A percentile compares a stretch with the other conserved stretches of the same genome.
phyloP scores from a whole-genome alignment of 2,113 vertebrate genomes.

The Solea senegalensis region DNA sequence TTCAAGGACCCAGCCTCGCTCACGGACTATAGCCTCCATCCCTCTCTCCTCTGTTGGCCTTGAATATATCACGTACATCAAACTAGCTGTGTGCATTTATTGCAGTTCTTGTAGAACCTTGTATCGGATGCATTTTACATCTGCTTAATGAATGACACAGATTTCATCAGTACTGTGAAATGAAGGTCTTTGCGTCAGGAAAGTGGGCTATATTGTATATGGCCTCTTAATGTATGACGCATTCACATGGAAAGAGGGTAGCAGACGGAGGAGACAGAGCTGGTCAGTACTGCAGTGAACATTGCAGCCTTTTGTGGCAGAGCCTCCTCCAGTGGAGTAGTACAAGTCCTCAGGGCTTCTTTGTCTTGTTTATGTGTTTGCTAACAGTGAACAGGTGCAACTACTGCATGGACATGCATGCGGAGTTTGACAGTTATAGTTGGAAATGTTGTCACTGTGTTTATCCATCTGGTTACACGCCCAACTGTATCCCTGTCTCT shows the following conservation, averaged over 20 bases:
- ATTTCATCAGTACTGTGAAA: constrained; percentile 14
- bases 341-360: constrained; percentile 26
- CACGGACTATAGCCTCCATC: constrained; percentile 11
- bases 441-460: constrained; percentile 27
- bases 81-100: constrained; percentile 23
- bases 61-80: constrained; percentile 28
- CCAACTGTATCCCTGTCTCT: constrained; percentile 40
- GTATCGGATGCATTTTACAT: constrained; percentile 15
- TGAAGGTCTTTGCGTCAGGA: constrained; percentile 9
- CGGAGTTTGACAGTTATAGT: constrained; percentile 33
- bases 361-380: constrained; percentile 3
- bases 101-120: constrained; percentile 1
- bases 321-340: constrained; percentile 33
- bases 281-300: constrained; percentile 31
- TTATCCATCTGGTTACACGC: constrained; percentile 38
- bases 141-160: constrained; percentile 23
- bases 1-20: constrained; percentile 7
- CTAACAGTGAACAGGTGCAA: background rate
- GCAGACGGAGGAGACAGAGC: constrained; percentile 13
- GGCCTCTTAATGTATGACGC: constrained; percentile 22
- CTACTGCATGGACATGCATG: constrained; percentile 1
- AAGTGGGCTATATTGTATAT: constrained; percentile 6
- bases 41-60: constrained; percentile 17
- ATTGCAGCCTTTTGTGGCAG: constrained; percentile 31
- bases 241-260: constrained; percentile 9